Base-by-base conservation (phyloP, 1,140 invertebrate species). In the Melitaea cinxia region DNA sequence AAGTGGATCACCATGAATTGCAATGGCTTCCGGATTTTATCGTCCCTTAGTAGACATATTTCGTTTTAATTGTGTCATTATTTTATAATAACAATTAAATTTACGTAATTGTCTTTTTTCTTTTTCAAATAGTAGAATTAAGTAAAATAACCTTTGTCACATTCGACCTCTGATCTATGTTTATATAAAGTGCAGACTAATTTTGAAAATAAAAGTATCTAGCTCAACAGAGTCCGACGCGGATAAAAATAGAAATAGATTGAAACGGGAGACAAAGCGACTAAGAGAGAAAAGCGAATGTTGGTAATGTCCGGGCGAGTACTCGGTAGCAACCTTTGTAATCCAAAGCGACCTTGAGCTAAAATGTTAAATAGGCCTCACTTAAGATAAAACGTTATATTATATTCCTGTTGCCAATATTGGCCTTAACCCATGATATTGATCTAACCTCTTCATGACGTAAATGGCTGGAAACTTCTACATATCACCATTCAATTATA, bases 21-120 rank as follows among this genome's bases (percentile, higher is more conserved):
- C 70, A 81, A 76, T 59, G 73, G 77, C 79, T 84, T 83, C 82
- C 83, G 76, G 73, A 79, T 78, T 78, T 72, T 71, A 62, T 66
- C 21, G 15, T 54, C 15, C n/a, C 63, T 42, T 35, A 30, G 26
- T 55, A 2, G 15, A 54, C 47, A 60, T 54, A 55, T 26, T 59
- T 9, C 14, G 26, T 24, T 49, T 28, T 47, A 55, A 60, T 66
- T 66, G 37, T 59, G 37, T 55, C 50, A 66, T 65, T 59, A n/a
- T n/a, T n/a, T n/a, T n/a, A 58, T 47, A 54, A 55, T 55, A 53
- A 61, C 35, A 45, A 45, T 19, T 14, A 39, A 14, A n/a, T n/a
- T n/a, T n/a, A n/a, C n/a, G n/a, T n/a, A n/a, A n/a, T n/a, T n/a
- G n/a, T n/a, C n/a, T n/a, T n/a, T n/a, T n/a, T n/a, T n/a, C n/a